Percentiles rank a stretch among this genome's conserved stretches.
Evolutionary conservation across 1,140 invertebrate genomes (phyloP).

Genomic region (Dermatophagoides farinae): DNA sequence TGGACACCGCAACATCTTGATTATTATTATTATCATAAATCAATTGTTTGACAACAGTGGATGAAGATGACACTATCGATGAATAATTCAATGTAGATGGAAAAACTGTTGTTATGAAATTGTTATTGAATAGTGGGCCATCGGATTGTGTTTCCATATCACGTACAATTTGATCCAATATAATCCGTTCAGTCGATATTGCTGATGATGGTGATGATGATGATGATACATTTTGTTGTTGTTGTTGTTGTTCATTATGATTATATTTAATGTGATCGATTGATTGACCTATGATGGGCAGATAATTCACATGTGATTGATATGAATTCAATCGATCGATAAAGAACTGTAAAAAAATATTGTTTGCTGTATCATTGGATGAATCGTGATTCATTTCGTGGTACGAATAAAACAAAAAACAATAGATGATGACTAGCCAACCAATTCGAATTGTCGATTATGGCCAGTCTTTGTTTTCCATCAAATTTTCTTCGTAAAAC

Average conservation of each 20-base stretch:
- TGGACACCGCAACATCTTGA: background rate
- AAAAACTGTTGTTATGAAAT: background rate
- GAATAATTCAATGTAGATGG: background rate
- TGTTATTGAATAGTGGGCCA: background rate
- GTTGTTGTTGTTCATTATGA: background rate
- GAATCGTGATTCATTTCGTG: background rate
- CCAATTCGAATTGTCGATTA: background rate
- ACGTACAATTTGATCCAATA: too few relatives aligned
- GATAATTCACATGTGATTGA: too few relatives aligned
- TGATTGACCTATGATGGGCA: background rate
- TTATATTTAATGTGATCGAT: background rate
- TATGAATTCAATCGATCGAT: too few relatives aligned
- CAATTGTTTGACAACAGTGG: background rate
- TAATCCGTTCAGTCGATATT: background rate
- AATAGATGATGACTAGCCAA: background rate
- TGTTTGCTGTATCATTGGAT: background rate
- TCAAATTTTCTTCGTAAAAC: too few relatives aligned
- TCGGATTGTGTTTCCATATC: background rate
- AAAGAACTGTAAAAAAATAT: too few relatives aligned
- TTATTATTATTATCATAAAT: too few relatives aligned
- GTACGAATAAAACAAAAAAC: background rate
- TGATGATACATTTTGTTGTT: background rate
- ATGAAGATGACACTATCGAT: background rate
- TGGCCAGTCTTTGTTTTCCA: too few relatives aligned
- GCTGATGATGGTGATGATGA: background rate